Percentiles rank a stretch among this genome's conserved stretches.
These are phyloP conservation scores for Aporrectodea caliginosa DNA, from an alignment of 1,140 invertebrate genomes.

Conservation along the genomic window DNA sequence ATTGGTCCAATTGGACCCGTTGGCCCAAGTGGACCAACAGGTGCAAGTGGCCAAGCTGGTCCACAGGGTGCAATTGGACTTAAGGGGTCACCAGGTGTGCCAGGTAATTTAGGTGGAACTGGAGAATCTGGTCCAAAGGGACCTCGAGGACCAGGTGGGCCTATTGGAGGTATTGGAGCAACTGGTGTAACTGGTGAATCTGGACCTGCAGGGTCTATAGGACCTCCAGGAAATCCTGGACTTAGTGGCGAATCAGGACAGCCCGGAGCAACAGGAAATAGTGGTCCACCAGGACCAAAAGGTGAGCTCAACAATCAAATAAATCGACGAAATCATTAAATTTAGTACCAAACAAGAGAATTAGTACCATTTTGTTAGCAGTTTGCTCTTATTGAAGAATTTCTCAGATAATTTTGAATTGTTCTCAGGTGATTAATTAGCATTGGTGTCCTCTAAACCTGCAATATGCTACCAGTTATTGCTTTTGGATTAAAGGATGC, in stretches of 20 bases:
- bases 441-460: no score
- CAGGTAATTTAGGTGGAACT: background rate
- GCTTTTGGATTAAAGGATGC: no score
- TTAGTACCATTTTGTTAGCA: no score
- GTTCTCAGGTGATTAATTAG: no score
- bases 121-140: background rate
- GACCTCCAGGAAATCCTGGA: background rate
- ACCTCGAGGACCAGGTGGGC: background rate
- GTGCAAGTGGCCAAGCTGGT: background rate
- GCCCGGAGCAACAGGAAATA: background rate
- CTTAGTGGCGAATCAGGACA: background rate
- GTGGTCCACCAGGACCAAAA: background rate
- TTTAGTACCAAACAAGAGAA: no score
- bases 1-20: background rate
- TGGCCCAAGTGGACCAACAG: background rate
- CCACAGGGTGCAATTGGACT: constrained; percentile 4
- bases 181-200: background rate
- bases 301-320: no score
- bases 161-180: background rate
- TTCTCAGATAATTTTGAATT: no score
- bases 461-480: no score
- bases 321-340: no score
- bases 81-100: background rate
- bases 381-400: no score
- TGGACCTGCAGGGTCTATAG: background rate